Conservation (phyloP, 2,113 vertebrate species). For the Pomatorhinus ruficollis region DNA sequence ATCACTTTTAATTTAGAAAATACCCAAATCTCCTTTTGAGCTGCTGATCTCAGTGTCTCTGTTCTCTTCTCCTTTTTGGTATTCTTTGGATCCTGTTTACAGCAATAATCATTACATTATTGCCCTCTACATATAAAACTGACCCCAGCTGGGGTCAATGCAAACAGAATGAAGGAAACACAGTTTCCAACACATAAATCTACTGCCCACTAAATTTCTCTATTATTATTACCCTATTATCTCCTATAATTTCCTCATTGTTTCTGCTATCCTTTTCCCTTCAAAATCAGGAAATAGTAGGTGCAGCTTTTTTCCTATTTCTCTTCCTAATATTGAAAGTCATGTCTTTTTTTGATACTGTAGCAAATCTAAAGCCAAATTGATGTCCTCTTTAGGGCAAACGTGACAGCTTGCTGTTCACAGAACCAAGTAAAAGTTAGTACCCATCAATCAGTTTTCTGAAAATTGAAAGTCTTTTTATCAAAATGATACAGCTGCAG, state of each 20-base stretch:
- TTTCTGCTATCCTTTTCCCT: neutral
- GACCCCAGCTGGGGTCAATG: neutral
- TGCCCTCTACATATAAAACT: neutral
- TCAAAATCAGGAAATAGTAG: neutral
- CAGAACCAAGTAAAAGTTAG: neutral
- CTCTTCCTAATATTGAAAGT: neutral
- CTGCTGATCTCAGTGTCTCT: neutral
- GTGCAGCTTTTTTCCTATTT: neutral
- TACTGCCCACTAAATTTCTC: neutral
- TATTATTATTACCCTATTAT: neutral
- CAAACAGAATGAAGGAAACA: neutral
- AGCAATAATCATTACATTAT: neutral
- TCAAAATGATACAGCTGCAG: neutral
- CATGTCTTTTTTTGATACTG: neutral
- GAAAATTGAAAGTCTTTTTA: neutral
- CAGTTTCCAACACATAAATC: neutral
- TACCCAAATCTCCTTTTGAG: neutral
- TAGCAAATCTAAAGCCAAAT: neutral
- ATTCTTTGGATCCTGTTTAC: neutral
- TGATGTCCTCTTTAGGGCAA: neutral
- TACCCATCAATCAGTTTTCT: neutral
- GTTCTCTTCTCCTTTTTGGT: neutral
- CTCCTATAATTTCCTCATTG: neutral
- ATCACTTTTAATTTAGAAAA: neutral
- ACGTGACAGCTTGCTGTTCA: neutral